A percentile compares a stretch with the other conserved stretches of the same genome.
Evolutionary conservation across 2,888 invertebrate genomes (phyloP).

Genomic region (Ophion costatus): DNA sequence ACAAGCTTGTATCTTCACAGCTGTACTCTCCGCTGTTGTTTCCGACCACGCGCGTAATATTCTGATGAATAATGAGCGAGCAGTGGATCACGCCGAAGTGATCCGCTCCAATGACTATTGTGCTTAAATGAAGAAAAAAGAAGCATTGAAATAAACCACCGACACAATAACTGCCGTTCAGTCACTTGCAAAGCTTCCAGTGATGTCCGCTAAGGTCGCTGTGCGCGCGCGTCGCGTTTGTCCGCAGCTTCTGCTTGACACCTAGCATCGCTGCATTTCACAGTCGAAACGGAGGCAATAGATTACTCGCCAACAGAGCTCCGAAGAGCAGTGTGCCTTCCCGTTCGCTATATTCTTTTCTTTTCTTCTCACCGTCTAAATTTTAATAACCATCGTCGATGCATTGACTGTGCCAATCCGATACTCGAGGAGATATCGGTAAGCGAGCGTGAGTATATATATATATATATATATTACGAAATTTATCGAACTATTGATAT

Average conservation of each 20-base stretch:
- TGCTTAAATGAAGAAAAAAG: too few species aligned
- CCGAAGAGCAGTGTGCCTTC: constrained; percentile 70
- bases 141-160: too few species aligned
- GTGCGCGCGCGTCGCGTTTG: background rate
- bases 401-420: constrained; percentile 73
- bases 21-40: too few species aligned
- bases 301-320: constrained; percentile 51
- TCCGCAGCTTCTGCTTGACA: background rate
- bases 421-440: constrained; percentile 62
- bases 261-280: constrained; percentile 32
- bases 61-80: too few species aligned
- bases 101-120: too few species aligned
- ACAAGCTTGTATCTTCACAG: too few species aligned
- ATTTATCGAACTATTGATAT: constrained; percentile 26
- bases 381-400: constrained; percentile 48
- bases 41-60: too few species aligned
- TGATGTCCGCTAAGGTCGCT: background rate
- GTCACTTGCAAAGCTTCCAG: too few species aligned
- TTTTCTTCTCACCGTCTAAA: constrained; percentile 21
- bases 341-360: constrained; percentile 54
- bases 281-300: constrained; percentile 49
- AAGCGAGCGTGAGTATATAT: constrained; percentile 43
- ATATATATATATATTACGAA: constrained; percentile 36
- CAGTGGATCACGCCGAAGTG: too few species aligned
- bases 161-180: too few species aligned